These are phyloP conservation scores for Spialia ferax DNA, from an alignment of 2,888 invertebrate genomes.

Conservation along the genomic window DNA sequence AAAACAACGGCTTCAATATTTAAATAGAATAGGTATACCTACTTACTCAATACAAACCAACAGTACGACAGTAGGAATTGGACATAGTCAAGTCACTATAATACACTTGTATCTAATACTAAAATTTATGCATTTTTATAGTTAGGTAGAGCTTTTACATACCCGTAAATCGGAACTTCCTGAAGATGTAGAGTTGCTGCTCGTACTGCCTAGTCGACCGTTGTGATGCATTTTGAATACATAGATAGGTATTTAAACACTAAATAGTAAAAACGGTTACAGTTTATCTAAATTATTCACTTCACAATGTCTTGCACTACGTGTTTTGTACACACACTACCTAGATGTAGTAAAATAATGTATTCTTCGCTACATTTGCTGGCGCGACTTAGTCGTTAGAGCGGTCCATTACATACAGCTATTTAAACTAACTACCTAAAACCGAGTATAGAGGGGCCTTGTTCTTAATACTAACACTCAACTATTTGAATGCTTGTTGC, in stretches of 20 bases:
- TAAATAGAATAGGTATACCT: no score
- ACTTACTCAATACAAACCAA: no score
- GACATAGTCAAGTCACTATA: no score
- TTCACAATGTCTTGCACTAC: conserved; percentile 38
- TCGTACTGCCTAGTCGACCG: conserved; percentile 63
- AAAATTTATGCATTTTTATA: no score
- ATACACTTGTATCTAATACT: no score
- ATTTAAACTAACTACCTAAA: conserved; percentile 43
- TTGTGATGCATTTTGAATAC: conserved; percentile 58
- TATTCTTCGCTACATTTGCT: conserved; percentile 35
- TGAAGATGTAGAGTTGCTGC: conserved; percentile 75
- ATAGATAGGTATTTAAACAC: background rate
- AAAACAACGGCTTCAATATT: background rate
- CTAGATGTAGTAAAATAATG: background rate
- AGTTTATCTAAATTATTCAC: conserved; percentile 31
- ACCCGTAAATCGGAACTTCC: conserved; percentile 78
- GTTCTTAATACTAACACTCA: conserved; percentile 40
- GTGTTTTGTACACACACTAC: conserved; percentile 19
- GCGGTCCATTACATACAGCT: conserved; percentile 43
- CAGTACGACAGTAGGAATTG: no score
- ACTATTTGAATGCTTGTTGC: conserved; percentile 20
- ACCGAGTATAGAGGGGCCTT: conserved; percentile 41
- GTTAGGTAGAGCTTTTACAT: conserved; percentile 41
- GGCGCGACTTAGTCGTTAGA: conserved; percentile 41
- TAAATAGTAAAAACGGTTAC: background rate